A percentile compares a stretch with the other conserved stretches of the same genome.
phyloP scores from a whole-genome alignment of 2,113 vertebrate species.

The Pycnonotus jocosus region DNA sequence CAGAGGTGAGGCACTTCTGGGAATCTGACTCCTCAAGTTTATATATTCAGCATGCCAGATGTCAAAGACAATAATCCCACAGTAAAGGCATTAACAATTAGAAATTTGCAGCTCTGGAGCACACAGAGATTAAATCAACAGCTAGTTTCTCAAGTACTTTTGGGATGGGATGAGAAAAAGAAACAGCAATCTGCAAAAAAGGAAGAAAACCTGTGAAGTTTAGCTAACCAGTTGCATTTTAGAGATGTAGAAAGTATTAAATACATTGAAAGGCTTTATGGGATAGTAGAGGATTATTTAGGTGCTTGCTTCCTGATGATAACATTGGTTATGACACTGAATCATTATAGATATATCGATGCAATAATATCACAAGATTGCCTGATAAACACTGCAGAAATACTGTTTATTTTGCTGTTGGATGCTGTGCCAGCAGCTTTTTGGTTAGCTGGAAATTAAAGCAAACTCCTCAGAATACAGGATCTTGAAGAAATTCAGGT shows the following conservation, averaged over 20 bases:
- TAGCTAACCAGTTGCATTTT: not conserved
- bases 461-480: not conserved
- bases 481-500: slow-evolving; percentile 1
- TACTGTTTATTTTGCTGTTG: not conserved
- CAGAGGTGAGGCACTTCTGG: not conserved
- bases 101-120: slow-evolving; percentile 2
- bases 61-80: not conserved
- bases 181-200: not conserved
- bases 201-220: not conserved
- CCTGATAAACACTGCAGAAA: slow-evolving; percentile 21
- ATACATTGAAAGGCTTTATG: slow-evolving; percentile 23
- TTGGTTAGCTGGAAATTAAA: slow-evolving; percentile 28
- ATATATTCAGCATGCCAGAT: not conserved
- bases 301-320: not conserved
- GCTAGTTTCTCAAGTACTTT: not conserved
- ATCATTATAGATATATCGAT: slow-evolving; percentile 27
- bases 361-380: slow-evolving; percentile 44
- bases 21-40: not conserved
- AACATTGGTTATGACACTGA: slow-evolving; percentile 34
- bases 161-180: not conserved
- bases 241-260: slow-evolving; percentile 5
- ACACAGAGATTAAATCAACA: not conserved
- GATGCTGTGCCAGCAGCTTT: slow-evolving; percentile 41
- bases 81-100: not conserved
- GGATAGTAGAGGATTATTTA: slow-evolving; percentile 44